phyloP scores from a whole-genome alignment of 2,113 vertebrate species.

The Antechinus flavipes region DNA sequence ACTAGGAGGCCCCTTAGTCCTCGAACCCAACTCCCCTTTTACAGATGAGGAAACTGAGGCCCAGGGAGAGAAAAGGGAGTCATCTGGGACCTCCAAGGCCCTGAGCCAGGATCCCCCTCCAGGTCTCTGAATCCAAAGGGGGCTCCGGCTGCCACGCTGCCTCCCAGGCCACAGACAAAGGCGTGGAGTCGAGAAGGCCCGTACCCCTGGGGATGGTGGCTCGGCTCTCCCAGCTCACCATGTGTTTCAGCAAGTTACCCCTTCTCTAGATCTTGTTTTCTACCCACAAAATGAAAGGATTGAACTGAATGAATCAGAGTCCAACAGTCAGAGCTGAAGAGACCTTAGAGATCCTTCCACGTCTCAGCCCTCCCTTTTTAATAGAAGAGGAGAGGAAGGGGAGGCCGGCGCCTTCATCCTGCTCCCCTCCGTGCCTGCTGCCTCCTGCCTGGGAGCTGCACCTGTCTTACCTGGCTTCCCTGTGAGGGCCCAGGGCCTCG shows the following conservation, averaged over 20 bases:
- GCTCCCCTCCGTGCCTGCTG: neutral
- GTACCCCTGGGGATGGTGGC: no score
- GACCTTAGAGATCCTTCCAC: neutral
- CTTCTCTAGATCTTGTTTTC: neutral
- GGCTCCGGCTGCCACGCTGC: neutral
- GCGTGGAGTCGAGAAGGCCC: neutral
- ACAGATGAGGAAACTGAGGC: neutral
- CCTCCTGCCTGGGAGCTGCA: neutral
- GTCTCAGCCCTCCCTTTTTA: neutral
- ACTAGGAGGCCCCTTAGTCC: neutral
- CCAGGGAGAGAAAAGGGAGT: neutral
- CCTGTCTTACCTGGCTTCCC: neutral
- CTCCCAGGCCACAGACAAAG: neutral
- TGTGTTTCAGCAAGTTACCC: neutral
- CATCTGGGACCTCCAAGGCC: fast-evolving
- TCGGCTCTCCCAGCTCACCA: neutral
- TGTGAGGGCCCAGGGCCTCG: neutral
- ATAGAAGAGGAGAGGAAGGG: neutral
- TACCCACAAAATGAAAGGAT: neutral
- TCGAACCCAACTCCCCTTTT: neutral
- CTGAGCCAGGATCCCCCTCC: neutral
- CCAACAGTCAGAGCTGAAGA: neutral
- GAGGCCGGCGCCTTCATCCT: neutral
- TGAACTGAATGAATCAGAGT: neutral
- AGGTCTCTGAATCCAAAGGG: neutral